Evolutionary conservation across 2,888 invertebrate genomes (phyloP), one percentile per base, ranked within the genome.

Genomic region (Habroteleia sp.): DNA sequence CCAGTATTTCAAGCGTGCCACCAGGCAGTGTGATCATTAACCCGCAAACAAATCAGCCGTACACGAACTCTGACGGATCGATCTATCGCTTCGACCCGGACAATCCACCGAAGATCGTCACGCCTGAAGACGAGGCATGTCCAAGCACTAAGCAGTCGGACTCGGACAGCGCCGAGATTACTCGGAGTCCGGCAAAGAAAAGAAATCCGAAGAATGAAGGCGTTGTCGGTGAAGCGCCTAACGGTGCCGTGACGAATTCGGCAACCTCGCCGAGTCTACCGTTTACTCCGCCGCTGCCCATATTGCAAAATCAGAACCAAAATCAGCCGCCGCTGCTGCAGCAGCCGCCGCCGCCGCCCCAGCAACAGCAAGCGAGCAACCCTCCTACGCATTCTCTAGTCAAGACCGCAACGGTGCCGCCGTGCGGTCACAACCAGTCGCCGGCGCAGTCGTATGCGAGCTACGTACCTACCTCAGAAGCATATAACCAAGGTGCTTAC

Each of bases 11-110:
- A 33, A 93, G 93, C 77, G 96, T 97, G 72, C 97, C 97, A 48
- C 91, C 93, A 60, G 97, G 97, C 72, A 96, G 96, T 81, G 90
- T 97, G 81, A 94, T 97, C 82, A 95, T 97, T 87, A 95, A 97
- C 88, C 97, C 97, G 14, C 88, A 94, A 91, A 94, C 93, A 44
- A 94, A 95, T 3, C 92, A 93, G 52, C 93, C 95, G 0, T 91
- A 93, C 41, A 92, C 92, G 37, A 95, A 95, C 83, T 89, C 93
- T 0, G 95, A 96, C 83, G 95, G 95, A 8, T 91, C 92, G 0
- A 88, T 94, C 8, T 96, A 96, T 87, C 93, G 93, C 74, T 95
- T 93, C 88, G 94, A 95, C 83, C 95, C 95, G 0, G 89, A 90
- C 29, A 92, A 93, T 84, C 93, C 93, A 6, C 93, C 93, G 0